These are phyloP conservation scores for Esox masquinongy DNA, from an alignment of 2,797 vertebrate species.

Conservation along the genomic window DNA sequence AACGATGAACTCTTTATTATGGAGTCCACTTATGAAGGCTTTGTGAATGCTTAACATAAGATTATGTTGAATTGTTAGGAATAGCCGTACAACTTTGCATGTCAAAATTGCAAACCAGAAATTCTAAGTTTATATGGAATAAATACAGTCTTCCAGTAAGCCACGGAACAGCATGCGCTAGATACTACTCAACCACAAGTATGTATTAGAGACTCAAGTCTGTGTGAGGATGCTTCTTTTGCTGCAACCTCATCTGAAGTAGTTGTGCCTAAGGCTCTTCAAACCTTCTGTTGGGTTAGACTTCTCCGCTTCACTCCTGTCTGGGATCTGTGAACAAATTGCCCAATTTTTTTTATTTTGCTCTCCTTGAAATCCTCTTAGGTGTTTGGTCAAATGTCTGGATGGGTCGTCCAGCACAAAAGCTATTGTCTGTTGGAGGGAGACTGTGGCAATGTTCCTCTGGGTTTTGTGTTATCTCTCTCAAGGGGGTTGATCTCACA, in stretches of 20 bases:
- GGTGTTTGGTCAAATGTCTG: slow-evolving; percentile 39
- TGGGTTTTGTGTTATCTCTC: background rate
- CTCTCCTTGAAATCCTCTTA: slow-evolving; percentile 44
- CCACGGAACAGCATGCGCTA: slow-evolving; percentile 29
- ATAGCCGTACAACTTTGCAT: background rate
- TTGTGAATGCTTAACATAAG: background rate
- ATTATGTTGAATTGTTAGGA: background rate
- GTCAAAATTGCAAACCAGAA: background rate
- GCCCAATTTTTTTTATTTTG: slow-evolving; percentile 38
- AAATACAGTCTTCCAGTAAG: background rate
- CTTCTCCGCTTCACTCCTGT: slow-evolving; percentile 40
- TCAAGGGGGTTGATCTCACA: background rate
- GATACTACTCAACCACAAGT: slow-evolving; percentile 35
- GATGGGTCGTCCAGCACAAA: slow-evolving; percentile 14
- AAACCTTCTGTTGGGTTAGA: slow-evolving; percentile 39
- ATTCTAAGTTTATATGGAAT: background rate
- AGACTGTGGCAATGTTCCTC: background rate
- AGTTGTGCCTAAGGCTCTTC: slow-evolving; percentile 41
- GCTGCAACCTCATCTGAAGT: slow-evolving; percentile 55
- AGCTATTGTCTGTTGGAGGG: slow-evolving; percentile 13
- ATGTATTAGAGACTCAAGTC: slow-evolving; percentile 17
- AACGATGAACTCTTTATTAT: slow-evolving; percentile 7
- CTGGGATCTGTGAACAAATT: slow-evolving; percentile 45
- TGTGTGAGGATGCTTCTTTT: slow-evolving; percentile 21
- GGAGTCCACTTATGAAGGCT: too few species aligned